Base-by-base conservation (phyloP, 2,797 vertebrate species). In the Acipenser ruthenus region DNA sequence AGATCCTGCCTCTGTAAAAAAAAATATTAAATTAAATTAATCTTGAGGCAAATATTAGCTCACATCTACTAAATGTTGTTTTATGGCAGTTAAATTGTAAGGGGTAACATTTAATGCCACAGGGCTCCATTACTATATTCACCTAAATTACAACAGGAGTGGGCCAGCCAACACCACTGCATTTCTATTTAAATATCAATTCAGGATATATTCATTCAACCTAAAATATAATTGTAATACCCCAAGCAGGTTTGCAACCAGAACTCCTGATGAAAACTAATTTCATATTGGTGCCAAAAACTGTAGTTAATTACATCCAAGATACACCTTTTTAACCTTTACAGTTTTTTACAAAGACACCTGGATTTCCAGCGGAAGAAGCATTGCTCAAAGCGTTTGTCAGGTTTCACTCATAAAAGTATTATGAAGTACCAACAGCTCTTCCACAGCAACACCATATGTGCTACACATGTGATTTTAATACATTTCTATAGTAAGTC, bases 331-430 rank as follows among this genome's bases (percentile, higher is more conserved):
- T 88, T 88, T 87, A 86, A 82, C 74, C 83, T 70, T 87, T 84
- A 83, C 86, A 82, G 86, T 84, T 89, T 87, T 86, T 86, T 85
- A 89, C 86, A 88, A 88, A 89, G 86, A 78, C 89, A 81, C 78
- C 82, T 91, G 81, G 75, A 78, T 79, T 78, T 82, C 78, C 86
- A 80, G 86, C 80, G 23, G 74, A 71, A 85, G 68, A 75, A 68
- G 69, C 70, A 66, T 68, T 67, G 64, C 83, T 78, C 72, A 75
- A 80, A 85, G 84, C 87, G 86, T 89, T 73, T 75, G 74, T 89
- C 86, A 88, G 88, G 87, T 90, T 88, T 89, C 73, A 82, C 67
- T 65, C 73, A 77, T 73, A 68, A 82, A 82, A 86, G 84, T 70
- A 81, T 83, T 75, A 84, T 75, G 84, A 77, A 23, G 62, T 55